Conservation (phyloP, 53 echinoderm and acorn worm species). For the Apostichopus leukothele region DNA sequence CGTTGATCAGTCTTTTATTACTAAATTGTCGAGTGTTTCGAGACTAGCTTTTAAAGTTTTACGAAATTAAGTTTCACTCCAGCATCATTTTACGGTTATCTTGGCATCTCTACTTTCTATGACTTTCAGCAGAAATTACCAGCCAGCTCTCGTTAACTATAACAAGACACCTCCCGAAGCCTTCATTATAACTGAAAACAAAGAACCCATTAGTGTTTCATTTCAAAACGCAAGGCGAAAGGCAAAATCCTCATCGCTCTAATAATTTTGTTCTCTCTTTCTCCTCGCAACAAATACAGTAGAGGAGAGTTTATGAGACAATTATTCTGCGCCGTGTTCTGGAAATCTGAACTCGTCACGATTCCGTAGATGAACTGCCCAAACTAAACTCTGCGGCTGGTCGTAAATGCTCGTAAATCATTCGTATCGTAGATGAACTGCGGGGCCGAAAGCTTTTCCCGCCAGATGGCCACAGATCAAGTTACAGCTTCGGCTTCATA, state of each 20-base stretch:
- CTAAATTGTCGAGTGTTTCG: too few species aligned
- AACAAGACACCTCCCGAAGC: not conserved
- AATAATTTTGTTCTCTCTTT: not conserved
- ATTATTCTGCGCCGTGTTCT: not conserved
- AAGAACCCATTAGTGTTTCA: slow-evolving; percentile 41
- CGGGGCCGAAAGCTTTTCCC: not conserved
- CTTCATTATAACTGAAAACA: slow-evolving; percentile 23
- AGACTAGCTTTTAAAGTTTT: too few species aligned
- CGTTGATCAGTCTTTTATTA: too few species aligned
- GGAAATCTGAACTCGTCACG: slow-evolving; percentile 7
- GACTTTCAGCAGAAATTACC: too few species aligned
- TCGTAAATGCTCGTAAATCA: not conserved
- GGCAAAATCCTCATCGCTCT: not conserved
- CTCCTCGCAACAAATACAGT: too few species aligned
- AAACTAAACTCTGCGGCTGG: too few species aligned
- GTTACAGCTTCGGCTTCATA: not conserved
- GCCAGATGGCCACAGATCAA: not conserved
- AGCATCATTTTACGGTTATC: too few species aligned
- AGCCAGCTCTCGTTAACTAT: too few species aligned
- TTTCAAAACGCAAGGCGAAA: slow-evolving; percentile 6
- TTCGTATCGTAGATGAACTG: not conserved
- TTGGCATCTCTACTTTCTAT: too few species aligned
- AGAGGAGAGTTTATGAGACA: not conserved
- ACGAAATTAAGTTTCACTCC: too few species aligned
- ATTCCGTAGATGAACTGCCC: not conserved